These are phyloP conservation scores for Carcinoscorpius rotundicauda DNA, from an alignment of 1,140 invertebrate genomes.

Conservation along the genomic window DNA sequence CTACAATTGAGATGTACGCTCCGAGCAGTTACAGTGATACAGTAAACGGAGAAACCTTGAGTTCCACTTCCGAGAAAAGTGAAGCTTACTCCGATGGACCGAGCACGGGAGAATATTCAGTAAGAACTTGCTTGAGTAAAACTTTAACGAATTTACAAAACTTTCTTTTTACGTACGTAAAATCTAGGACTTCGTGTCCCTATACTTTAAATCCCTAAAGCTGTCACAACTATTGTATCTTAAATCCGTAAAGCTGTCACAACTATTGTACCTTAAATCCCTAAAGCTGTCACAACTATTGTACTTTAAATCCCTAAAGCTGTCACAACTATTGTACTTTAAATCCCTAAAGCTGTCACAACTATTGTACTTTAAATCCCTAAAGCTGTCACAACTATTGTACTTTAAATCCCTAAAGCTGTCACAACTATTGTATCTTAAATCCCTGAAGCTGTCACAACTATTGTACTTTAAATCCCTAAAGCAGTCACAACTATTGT, in stretches of 20 bases:
- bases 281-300: neutral
- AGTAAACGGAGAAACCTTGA: conserved; percentile 78
- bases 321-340: neutral
- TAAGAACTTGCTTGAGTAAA: conserved; percentile 38
- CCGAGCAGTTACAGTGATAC: conserved; percentile 79
- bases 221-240: neutral
- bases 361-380: neutral
- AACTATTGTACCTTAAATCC: neutral
- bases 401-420: neutral
- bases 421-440: neutral
- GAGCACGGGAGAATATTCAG: conserved; percentile 59
- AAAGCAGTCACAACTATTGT: neutral
- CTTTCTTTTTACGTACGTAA: neutral
- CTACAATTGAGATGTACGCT: conserved; percentile 90
- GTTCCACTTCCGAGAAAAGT: conserved; percentile 84
- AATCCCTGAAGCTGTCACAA: neutral
- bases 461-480: neutral
- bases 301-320: neutral
- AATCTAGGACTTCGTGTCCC: neutral
- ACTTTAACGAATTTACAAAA: neutral
- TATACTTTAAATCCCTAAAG: neutral
- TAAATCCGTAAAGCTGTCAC: neutral
- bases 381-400: neutral
- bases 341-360: neutral
- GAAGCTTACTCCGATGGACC: conserved; percentile 69